A percentile compares a stretch with the other conserved stretches of the same genome.
phyloP scores from a whole-genome alignment of 1,140 invertebrate species.

The Wiebesia pumilae region DNA sequence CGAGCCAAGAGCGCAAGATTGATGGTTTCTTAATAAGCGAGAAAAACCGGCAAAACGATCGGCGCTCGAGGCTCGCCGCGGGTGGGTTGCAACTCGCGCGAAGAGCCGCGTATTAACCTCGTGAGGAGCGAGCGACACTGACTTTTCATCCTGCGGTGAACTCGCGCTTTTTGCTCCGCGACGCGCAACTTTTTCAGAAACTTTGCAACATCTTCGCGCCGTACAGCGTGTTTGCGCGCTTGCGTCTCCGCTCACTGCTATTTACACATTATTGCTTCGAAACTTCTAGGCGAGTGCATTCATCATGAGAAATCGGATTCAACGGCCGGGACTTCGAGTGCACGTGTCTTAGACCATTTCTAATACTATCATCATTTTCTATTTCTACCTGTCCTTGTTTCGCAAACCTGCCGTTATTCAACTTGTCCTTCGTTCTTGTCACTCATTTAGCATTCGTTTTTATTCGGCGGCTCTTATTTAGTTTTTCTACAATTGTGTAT shows the following conservation, averaged over 20 bases:
- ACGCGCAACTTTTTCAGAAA: neutral
- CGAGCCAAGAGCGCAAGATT: constrained; percentile 65
- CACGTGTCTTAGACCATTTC: neutral
- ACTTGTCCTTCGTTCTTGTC: no score
- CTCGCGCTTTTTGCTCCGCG: constrained; percentile 3
- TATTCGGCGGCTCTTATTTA: no score
- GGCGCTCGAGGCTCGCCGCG: constrained; percentile 60
- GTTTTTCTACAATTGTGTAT: no score
- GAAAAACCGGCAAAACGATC: constrained; percentile 72
- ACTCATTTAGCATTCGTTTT: no score
- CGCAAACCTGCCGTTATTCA: no score
- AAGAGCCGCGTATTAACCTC: neutral
- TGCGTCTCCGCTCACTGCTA: neutral
- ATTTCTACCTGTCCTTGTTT: neutral
- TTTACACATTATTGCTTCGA: neutral
- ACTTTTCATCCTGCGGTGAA: constrained; percentile 4
- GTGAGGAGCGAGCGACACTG: neutral
- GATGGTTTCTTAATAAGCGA: constrained; percentile 74
- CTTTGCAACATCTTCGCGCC: neutral
- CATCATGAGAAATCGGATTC: no score
- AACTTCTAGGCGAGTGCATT: no score
- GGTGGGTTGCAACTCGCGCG: constrained; percentile 58
- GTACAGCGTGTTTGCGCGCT: neutral
- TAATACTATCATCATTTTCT: neutral
- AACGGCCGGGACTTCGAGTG: no score